These are phyloP conservation scores for Scomber scombrus DNA, from an alignment of 2,113 vertebrate species.

Conservation along the genomic window DNA sequence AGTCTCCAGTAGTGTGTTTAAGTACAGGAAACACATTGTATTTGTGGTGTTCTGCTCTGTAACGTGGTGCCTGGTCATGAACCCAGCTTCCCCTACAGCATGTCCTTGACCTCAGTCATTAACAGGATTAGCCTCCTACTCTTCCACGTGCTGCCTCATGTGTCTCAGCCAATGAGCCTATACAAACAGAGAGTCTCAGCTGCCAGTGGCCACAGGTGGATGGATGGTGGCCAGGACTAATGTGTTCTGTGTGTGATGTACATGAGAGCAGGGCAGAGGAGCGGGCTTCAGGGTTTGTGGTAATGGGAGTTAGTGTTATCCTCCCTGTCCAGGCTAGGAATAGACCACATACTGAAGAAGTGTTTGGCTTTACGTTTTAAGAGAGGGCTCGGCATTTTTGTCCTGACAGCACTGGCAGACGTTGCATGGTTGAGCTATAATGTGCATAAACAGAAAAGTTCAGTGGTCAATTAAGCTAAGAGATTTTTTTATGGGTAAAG, in stretches of 20 bases:
- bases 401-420: neutral
- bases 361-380: conserved; percentile 27
- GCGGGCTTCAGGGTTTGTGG: conserved; percentile 30
- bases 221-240: neutral
- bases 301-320: conserved; percentile 54
- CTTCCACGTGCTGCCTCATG: conserved; percentile 70
- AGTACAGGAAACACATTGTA: neutral
- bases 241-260: conserved; percentile 16
- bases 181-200: conserved; percentile 30
- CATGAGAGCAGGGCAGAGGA: conserved; percentile 19
- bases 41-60: conserved; percentile 22
- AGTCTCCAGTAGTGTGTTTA: neutral
- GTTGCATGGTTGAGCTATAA: neutral
- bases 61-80: conserved; percentile 51
- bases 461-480: neutral
- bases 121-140: conserved; percentile 82
- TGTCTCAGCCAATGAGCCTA: conserved; percentile 64
- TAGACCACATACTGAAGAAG: conserved; percentile 39
- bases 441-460: neutral
- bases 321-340: conserved; percentile 30
- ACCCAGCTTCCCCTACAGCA: conserved; percentile 50
- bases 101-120: conserved; percentile 81
- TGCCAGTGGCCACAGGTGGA: conserved; percentile 4
- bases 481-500: no score
- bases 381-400: neutral